A percentile compares a stretch with the other conserved stretches of the same genome.
Conservation (phyloP, 2,797 vertebrate species). For the Columba guinea region DNA sequence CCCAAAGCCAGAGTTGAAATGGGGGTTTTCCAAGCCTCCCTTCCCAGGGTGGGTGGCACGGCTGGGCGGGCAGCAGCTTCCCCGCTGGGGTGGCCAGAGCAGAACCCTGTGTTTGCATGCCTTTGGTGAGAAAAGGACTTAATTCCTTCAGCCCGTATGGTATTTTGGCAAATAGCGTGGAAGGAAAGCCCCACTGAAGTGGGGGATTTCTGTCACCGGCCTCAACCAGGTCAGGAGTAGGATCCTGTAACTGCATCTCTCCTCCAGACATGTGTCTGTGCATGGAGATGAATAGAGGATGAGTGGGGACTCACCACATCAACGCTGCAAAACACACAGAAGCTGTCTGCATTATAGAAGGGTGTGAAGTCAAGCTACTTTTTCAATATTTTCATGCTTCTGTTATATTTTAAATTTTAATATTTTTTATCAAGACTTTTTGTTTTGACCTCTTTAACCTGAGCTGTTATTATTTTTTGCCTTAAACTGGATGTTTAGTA, state of each 20-base stretch:
- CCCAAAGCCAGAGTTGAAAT: not conserved
- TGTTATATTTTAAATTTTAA: not conserved
- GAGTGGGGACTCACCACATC: not conserved
- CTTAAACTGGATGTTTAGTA: not conserved
- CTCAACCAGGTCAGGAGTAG: not conserved
- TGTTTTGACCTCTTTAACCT: not conserved
- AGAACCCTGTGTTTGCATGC: not conserved
- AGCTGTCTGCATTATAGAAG: not conserved
- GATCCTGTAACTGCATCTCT: not conserved
- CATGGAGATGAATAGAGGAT: not conserved
- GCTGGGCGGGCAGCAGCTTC: fast-evolving
- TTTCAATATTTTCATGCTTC: not conserved
- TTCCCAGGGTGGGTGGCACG: fast-evolving
- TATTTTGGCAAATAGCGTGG: not conserved
- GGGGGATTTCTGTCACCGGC: not conserved
- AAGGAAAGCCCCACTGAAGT: not conserved
- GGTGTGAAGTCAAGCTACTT: not conserved
- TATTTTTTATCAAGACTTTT: not conserved
- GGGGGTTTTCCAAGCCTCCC: not conserved
- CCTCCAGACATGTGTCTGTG: not conserved
- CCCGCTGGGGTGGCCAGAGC: no score
- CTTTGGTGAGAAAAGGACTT: not conserved
- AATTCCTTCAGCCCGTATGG: not conserved
- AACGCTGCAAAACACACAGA: not conserved
- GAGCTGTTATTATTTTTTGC: not conserved